phyloP scores from a whole-genome alignment of 1,140 invertebrate genomes.

The Sycophila sp. region DNA sequence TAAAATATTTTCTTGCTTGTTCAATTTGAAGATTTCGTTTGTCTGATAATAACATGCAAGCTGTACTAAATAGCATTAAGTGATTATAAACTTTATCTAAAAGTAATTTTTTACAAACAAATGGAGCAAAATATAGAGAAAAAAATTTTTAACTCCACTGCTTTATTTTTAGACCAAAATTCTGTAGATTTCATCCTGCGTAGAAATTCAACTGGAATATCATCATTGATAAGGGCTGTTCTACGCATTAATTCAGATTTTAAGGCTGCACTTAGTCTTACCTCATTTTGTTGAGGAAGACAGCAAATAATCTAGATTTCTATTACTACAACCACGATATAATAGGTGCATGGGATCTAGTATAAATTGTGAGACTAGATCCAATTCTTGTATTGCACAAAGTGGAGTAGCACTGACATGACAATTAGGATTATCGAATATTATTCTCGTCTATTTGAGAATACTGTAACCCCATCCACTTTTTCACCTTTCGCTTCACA shows the following conservation, averaged over 20 bases:
- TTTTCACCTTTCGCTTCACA: background rate
- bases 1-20: background rate
- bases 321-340: background rate
- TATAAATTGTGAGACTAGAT: background rate
- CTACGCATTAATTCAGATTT: background rate
- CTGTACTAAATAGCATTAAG: constrained; percentile 19
- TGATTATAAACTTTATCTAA: constrained; percentile 8
- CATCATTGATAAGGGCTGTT: background rate
- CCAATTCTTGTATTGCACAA: background rate
- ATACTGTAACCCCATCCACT: background rate
- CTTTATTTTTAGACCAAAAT: background rate
- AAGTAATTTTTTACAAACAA: constrained; percentile 23
- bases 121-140: constrained; percentile 6
- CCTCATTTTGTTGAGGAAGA: background rate
- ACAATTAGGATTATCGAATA: background rate
- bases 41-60: background rate
- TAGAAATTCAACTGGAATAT: constrained; percentile 30
- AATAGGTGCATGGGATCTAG: background rate
- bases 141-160: constrained; percentile 22
- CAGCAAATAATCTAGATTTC: background rate
- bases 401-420: background rate
- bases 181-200: background rate
- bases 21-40: background rate
- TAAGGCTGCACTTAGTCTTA: background rate
- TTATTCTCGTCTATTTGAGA: background rate